phyloP scores from a whole-genome alignment of 2,888 invertebrate species.

The Opisthograptis luteolata region DNA sequence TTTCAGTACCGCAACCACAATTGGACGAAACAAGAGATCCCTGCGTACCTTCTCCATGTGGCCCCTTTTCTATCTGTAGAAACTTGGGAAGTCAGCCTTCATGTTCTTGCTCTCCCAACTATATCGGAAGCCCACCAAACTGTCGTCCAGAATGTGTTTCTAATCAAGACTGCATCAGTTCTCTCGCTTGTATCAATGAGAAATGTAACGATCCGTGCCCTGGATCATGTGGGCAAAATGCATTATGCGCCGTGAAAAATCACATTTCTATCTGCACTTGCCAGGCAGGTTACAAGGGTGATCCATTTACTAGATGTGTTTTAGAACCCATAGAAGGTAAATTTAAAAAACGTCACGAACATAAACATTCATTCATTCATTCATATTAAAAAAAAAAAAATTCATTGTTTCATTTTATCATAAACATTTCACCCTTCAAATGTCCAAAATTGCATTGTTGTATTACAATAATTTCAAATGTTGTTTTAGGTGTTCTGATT shows the following conservation, averaged over 20 bases:
- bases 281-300: slow-evolving; percentile 83
- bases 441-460: no score
- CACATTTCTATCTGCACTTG: slow-evolving; percentile 87
- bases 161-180: slow-evolving; percentile 87
- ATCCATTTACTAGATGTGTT: slow-evolving; percentile 83
- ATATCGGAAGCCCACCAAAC: slow-evolving; percentile 87
- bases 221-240: slow-evolving; percentile 86
- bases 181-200: slow-evolving; percentile 86
- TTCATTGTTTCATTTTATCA: no score
- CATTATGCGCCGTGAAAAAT: slow-evolving; percentile 84
- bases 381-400: not conserved
- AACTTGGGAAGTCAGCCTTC: slow-evolving; percentile 82
- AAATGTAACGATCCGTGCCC: slow-evolving; percentile 88
- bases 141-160: slow-evolving; percentile 88
- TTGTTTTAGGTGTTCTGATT: slow-evolving; percentile 46
- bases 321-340: slow-evolving; percentile 65
- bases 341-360: no score
- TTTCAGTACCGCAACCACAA: slow-evolving; percentile 62
- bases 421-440: no score
- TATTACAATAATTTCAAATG: no score
- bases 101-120: slow-evolving; percentile 85
- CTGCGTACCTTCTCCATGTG: slow-evolving; percentile 88
- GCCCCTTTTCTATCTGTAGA: slow-evolving; percentile 85
- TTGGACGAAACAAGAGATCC: slow-evolving; percentile 80
- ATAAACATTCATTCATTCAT: not conserved